Percentiles rank a stretch among this genome's conserved stretches.
Conservation (phyloP, 2,113 vertebrate species). For the Elephantulus edwardii region DNA sequence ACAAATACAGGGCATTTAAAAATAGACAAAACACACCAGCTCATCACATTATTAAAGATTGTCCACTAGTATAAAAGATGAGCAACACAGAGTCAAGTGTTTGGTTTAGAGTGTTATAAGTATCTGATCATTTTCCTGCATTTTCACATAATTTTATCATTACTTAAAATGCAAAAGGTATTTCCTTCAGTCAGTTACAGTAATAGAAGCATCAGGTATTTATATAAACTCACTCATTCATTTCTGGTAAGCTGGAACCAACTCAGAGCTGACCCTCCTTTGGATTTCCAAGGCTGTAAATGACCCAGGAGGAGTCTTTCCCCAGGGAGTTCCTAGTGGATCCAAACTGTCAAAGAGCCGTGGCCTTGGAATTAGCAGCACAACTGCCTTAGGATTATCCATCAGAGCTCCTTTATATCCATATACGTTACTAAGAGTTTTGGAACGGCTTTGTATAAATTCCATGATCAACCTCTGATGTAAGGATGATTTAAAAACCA, state of each 20-base stretch:
- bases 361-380: too few relatives aligned
- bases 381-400: too few relatives aligned
- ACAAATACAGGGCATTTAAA: not conserved
- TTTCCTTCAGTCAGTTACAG: not conserved
- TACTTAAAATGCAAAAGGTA: not conserved
- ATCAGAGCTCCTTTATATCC: too few relatives aligned
- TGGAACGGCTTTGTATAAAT: not conserved
- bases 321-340: too few relatives aligned
- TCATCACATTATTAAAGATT: not conserved
- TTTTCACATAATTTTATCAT: slow-evolving; percentile 39
- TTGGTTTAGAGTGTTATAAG: not conserved
- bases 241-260: not conserved
- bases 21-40: not conserved
- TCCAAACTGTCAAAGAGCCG: too few relatives aligned
- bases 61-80: not conserved
- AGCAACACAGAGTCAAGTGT: not conserved
- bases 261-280: not conserved
- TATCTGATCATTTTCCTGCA: not conserved
- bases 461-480: not conserved
- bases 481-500: not conserved
- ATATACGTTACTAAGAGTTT: not conserved
- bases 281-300: too few relatives aligned
- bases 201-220: not conserved
- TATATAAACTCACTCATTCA: too few relatives aligned
- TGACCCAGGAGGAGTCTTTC: too few relatives aligned